These are phyloP conservation scores for Heterotis niloticus DNA, from an alignment of 2,113 vertebrate genomes.

Conservation along the genomic window DNA sequence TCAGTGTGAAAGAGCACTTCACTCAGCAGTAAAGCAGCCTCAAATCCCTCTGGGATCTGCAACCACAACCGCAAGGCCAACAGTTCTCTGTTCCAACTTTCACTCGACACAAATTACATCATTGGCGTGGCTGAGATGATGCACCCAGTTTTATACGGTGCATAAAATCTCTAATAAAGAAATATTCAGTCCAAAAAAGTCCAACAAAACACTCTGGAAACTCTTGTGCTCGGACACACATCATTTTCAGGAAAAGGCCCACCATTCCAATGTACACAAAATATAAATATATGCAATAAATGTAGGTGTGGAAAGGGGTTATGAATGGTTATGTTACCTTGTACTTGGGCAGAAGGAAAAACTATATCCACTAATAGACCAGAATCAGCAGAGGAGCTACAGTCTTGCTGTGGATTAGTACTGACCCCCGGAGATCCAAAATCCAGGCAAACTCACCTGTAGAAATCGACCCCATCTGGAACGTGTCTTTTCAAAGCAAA, in stretches of 20 bases:
- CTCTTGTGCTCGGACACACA: too few species aligned
- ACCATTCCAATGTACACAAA: too few species aligned
- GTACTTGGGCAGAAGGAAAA: too few species aligned
- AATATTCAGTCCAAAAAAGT: background rate
- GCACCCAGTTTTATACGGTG: background rate
- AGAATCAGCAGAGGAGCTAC: too few species aligned
- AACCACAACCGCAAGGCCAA: too few species aligned
- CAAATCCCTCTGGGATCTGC: background rate
- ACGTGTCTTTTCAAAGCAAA: constrained; percentile 52
- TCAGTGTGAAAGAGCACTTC: background rate
- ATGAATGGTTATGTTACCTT: too few species aligned
- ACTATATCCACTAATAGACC: too few species aligned
- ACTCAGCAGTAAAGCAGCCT: background rate
- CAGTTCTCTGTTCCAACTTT: background rate
- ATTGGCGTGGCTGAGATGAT: background rate
- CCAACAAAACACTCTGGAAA: too few species aligned
- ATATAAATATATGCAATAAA: too few species aligned
- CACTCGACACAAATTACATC: background rate
- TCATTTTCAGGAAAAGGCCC: too few species aligned
- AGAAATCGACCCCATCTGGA: constrained; percentile 60
- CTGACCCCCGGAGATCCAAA: constrained; percentile 63
- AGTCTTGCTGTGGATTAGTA: constrained; percentile 61
- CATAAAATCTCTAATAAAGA: background rate
- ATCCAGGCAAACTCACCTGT: constrained; percentile 51
- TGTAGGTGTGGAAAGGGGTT: too few species aligned